Evolutionary conservation across 1,140 invertebrate genomes (phyloP), one percentile per base, ranked within the genome.

Genomic region (Cydia amplana): DNA sequence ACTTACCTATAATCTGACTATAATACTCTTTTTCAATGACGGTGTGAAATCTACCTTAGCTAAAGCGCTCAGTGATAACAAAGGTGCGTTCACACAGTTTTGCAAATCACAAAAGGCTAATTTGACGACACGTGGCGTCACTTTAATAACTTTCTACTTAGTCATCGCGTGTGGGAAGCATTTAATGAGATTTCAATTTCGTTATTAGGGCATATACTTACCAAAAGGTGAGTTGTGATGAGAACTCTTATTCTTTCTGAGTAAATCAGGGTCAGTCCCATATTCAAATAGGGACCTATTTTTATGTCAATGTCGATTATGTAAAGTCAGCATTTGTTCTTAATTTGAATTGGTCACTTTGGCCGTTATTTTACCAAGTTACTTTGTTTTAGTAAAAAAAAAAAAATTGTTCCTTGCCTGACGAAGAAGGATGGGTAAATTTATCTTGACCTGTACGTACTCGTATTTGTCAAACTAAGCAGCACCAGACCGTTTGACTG

Each of bases 91-190:
- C 65, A 70, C 65, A 70, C 72, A 46, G 72, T 40, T 43, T 23
- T 73, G 40, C 51, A 46, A 73, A 49, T 49, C 73, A 74, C 55
- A 74, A 60, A 74, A 36, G 40, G 49, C 79, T 79, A 81, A 79
- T 79, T 79, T 79, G 75, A 72, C 43, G 82, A 76, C 87, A 88
- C 87, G 87, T 87, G 87, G 76, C 82, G 10, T 75, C 80, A 83
- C 82, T 86, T 84, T 83, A 75, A 80, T 79, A 80, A 43, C 65
- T 70, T 70, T 70, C 65, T 70, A 43, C 65, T 70, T 70, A 70
- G 65, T 70, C 65, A 70, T 70, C 32, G 65, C 65, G n/a, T 40
- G 65, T 70, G 65, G 65, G 65, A 70, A 70, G 32, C 32, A n/a
- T 70, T 70, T 70, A 36, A 70, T 70, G 65, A 36, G 65, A 70